Evolutionary conservation across 1,140 invertebrate species (phyloP), one percentile per base, ranked within the genome.

Genomic region (Hyphantria cunea): DNA sequence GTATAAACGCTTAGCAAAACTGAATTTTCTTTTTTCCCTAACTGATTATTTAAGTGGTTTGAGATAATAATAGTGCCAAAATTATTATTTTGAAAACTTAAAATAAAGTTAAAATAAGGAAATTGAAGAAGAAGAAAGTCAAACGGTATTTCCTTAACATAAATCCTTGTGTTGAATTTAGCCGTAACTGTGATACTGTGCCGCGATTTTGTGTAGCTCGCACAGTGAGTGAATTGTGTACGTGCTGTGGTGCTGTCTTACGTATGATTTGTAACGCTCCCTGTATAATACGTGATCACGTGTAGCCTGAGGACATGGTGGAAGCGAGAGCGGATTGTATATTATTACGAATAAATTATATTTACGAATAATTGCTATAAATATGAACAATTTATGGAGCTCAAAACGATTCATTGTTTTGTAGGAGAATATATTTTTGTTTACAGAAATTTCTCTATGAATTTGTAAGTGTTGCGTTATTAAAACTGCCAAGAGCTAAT

Each of bases 261-360:
- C 62, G 68, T 78, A 82, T 86, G 83, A 86, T 86, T 86, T 86
- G 82, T 85, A 78, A 80, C 73, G 79, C 82, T 80, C 79, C 80
- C 73, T 74, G 65, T 58, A 32, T 50, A 49, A 72, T 78, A 83
- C 82, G 82, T 85, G 80, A 68, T 70, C 72, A 70, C 66, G 64
- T 70, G 59, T 11, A 14, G 34, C 60, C 5, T 42, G 49, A 3
- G 56, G 7, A 3, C 13, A 52, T 48, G 39, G 44, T 78, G 52
- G n/a, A 12, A 12, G 13, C 5, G 11, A 11, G 7, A 54, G 68
- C 64, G 65, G 51, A 48, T 53, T 58, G 50, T 51, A 32, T 7
- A 1, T 10, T 37, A 37, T 7, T 25, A 3, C 5, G 5, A 25
- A 25, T 3, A 25, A 25, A 3, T 25, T 3, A 25, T 5, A 25